Evolutionary conservation across 1,140 invertebrate species (phyloP), one percentile per base, ranked within the genome.

Genomic region (Caerostris extrusa): DNA sequence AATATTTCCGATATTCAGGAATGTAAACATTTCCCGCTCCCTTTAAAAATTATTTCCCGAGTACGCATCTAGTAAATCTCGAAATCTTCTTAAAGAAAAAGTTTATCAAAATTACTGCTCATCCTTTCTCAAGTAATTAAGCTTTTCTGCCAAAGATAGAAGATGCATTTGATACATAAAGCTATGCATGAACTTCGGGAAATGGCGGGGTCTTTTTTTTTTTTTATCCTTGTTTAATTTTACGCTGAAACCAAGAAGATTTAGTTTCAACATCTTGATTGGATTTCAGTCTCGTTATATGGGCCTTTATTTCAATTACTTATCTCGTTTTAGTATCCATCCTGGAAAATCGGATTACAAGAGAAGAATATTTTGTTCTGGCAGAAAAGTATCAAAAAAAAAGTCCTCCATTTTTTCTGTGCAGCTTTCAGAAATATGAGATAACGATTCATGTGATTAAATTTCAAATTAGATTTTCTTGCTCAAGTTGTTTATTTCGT

Each of bases 301-400:
- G 53, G n/a, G 53, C 6, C 53, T 12, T 58, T n/a, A 85, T 85
- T 85, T 58, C 82, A 85, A 85, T 85, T 85, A 57, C 82, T 85
- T 85, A 85, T 58, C 82, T 85, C 56, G 56, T 85, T 85, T 55
- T 58, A 85, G 57, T 12, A 85, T 85, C 82, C 61, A 19, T 7
- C 50, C 57, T 57, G 56, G 6, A n/a, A 85, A 85, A 85, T 85
- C 82, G 82, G 82, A 85, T 85, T 85, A 85, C 50, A 58, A n/a
- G 50, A 64, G 0, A 6, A 53, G 71, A 77, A 53, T 34, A 77
- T 19, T 77, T 10, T 19, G 71, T 34, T 19, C 71, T 7, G 34
- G 34, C 34, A 34, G 34, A 34, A 34, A 34, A 34, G 34, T 34
- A 34, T 0, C 0, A 2, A 34, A 34, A 34, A 34, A 34, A 34